Conservation (phyloP, 2,888 invertebrate genomes). For the Cantharis flavilabris region DNA sequence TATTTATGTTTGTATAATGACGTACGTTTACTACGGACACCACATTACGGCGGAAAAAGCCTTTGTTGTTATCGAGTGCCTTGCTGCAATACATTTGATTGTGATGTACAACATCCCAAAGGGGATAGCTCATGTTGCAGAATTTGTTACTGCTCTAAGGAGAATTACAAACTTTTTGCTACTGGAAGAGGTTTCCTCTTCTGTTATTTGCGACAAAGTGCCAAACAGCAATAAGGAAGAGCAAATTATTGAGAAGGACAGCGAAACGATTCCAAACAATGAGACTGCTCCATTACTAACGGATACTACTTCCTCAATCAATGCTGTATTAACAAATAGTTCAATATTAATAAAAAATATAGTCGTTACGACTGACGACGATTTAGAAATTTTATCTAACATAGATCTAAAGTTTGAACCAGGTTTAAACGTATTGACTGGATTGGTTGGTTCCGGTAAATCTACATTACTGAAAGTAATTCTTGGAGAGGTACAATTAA, state of each 20-base stretch:
- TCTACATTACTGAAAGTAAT: conserved; percentile 54
- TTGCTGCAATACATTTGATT: conserved; percentile 81
- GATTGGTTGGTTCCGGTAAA: conserved; percentile 70
- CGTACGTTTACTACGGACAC: conserved; percentile 71
- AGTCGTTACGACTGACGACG: background rate
- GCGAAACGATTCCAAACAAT: background rate
- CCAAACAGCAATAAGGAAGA: background rate
- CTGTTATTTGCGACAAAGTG: background rate
- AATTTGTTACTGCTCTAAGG: conserved; percentile 74
- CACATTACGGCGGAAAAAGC: conserved; percentile 80
- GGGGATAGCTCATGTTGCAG: conserved; percentile 79
- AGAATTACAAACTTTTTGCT: conserved; percentile 65
- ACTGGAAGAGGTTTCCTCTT: background rate
- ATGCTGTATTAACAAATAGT: too few species aligned
- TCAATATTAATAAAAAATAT: background rate
- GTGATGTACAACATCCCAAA: conserved; percentile 90
- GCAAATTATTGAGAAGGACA: background rate
- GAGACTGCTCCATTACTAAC: background rate
- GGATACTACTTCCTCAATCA: background rate
- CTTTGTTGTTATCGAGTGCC: conserved; percentile 87
- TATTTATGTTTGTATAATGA: conserved; percentile 50
- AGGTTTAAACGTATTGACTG: conserved; percentile 61
- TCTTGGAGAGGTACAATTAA: conserved; percentile 52
- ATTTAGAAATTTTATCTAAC: conserved; percentile 51
- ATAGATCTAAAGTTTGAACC: conserved; percentile 54